Evolutionary conservation across 2,113 vertebrate species (phyloP).

Genomic region (Progne subis): DNA sequence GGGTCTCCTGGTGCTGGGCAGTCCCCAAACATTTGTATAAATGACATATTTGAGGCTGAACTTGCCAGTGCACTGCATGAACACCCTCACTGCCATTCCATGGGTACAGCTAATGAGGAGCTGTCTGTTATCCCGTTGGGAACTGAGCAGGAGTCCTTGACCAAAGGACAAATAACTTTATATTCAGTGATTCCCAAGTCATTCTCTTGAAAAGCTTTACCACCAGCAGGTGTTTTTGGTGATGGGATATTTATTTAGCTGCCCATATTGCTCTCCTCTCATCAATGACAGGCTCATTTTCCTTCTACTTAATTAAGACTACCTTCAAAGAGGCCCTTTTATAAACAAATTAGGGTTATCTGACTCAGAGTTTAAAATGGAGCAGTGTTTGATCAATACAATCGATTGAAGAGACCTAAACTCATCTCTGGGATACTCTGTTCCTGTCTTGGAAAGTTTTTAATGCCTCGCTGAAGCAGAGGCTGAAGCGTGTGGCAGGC

Average conservation of each 20-base stretch:
- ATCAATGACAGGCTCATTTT: not conserved
- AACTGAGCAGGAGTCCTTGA: conserved; percentile 12
- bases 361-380: conserved; percentile 21
- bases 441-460: not conserved
- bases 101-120: not conserved
- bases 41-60: not conserved
- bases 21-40: not conserved
- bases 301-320: conserved; percentile 52
- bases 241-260: conserved; percentile 33
- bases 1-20: not conserved
- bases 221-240: not conserved
- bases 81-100: not conserved
- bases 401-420: conserved; percentile 40
- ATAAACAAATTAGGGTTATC: conserved; percentile 51
- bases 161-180: conserved; percentile 25
- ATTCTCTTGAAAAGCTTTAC: not conserved
- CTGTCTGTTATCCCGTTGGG: not conserved
- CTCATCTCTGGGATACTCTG: not conserved
- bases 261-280: not conserved
- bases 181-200: not conserved
- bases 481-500: not conserved
- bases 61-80: not conserved
- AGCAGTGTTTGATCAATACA: conserved; percentile 32
- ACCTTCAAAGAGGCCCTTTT: conserved; percentile 43
- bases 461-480: not conserved